Base-by-base conservation (phyloP, 2,113 vertebrate species). In the Gnathonemus echidnorhynchus region DNA sequence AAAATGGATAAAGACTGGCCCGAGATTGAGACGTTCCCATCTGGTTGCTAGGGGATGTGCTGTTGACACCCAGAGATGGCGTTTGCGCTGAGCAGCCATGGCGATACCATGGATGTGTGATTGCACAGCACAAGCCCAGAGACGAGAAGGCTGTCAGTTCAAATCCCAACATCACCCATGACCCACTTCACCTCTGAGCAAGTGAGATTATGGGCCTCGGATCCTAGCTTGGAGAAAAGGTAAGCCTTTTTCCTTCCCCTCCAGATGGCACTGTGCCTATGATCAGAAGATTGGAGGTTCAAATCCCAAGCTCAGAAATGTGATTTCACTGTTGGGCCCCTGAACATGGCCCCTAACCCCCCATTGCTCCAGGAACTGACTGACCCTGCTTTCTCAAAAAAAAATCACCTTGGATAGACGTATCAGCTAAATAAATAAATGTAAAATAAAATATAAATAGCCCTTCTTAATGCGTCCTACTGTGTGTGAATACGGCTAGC, bases 401-500 rank as follows among this genome's bases (percentile, higher is more conserved):
- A 21, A 3, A 70, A 3, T 31, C n/a, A 70, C n/a, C 10, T 70
- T 70, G n/a, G n/a, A 31, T 70, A 31, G n/a, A 31, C 27, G 2
- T 3, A n/a, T 27, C n/a, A 27, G 9, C n/a, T 11, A 66, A 27
- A 66, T 66, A 66, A 13, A 10, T 66, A 62, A n/a, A 62, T 62
- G 58, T 62, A 27, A 21, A 56, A n/a, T n/a, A 13, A 27, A 31
- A 70, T 70, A 27, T 31, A 66, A 66, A 66, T 27, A n/a, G 58
- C n/a, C n/a, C 58, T n/a, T 66, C n/a, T 66, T 66, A n/a, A 31
- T 27, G 62, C 1, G 9, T 6, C n/a, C 48, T 52, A 48, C 95
- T 96, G 95, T 94, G 95, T 93, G 93, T 93, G 92, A 91, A 93
- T 92, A 95, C 94, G 93, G 92, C 92, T 93, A 91, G 35, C 74